Evolutionary conservation across 2,113 vertebrate species (phyloP), one percentile per base, ranked within the genome.

Genomic region (Peromyscus californicus): DNA sequence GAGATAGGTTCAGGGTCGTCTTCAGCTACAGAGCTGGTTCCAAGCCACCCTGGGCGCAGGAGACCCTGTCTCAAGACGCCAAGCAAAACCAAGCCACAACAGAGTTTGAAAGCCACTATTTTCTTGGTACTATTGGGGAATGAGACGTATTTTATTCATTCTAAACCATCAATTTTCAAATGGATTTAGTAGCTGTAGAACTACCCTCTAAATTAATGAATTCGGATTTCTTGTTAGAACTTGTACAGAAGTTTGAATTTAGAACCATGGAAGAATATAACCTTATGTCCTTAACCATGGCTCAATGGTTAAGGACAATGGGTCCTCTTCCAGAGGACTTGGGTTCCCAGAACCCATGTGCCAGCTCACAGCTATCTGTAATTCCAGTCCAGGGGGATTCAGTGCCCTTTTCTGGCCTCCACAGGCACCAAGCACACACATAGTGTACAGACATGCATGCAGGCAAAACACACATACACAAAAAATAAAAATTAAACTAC

Each of bases 81-180:
- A 87, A 87, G 26, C 29, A 3, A 86, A 33, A 29, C 9, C 61
- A 48, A 48, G 26, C 15, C 39, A 45, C 42, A 85, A 4, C 24
- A 29, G 26, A 29, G 26, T 85, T 45, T 85, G 39, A 85, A 65
- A 67, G 15, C 8, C 9, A 48, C 17, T 48, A 22, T 86, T 48
- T 86, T 67, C 61, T 48, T 22, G 21, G 84, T 24, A 31, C 31
- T 36, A 9, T 69, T 45, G 8, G 5, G 3, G 19, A 75, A 75
- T 21, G 48, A 86, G 82, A 57, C 10, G 8, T 82, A 80, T 63
- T 75, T 93, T 83, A 72, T 91, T 89, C 85, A 95, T 87, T 93
- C 33, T 79, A 63, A 92, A 94, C 26, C 89, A 61, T 45, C 61
- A 86, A n/a, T 59, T 96, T 96, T 61, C 36, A 75, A 89, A 82